Percentiles rank a stretch among this genome's conserved stretches.
phyloP scores from a whole-genome alignment of 2,888 invertebrate species.

The Pelosia muscerda region DNA sequence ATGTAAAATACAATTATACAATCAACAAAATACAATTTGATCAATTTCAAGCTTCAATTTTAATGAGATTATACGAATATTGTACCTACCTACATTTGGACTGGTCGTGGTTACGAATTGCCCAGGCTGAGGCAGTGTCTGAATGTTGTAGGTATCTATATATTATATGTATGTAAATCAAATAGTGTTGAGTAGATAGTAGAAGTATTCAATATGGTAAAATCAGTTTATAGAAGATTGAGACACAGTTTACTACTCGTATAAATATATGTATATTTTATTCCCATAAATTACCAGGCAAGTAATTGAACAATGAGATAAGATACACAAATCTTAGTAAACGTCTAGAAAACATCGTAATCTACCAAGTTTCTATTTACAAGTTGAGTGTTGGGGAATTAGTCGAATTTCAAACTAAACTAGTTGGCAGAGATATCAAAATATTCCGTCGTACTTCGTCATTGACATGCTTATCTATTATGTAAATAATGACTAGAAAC shows the following conservation, averaged over 20 bases:
- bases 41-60: too few relatives aligned
- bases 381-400: constrained; percentile 50
- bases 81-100: too few relatives aligned
- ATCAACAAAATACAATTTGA: too few relatives aligned
- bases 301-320: constrained; percentile 30
- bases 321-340: constrained; percentile 45
- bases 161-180: neutral
- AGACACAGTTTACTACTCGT: neutral
- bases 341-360: constrained; percentile 44
- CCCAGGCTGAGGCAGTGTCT: neutral
- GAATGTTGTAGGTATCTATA: neutral
- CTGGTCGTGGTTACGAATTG: neutral
- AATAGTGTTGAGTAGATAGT: too few relatives aligned
- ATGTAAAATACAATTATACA: too few relatives aligned
- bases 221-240: neutral
- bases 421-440: constrained; percentile 48
- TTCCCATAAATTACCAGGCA: constrained; percentile 33
- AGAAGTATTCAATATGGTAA: neutral
- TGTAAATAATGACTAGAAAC: constrained; percentile 53
- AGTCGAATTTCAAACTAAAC: constrained; percentile 49
- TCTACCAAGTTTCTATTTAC: constrained; percentile 53
- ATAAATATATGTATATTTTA: constrained; percentile 23
- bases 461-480: constrained; percentile 55
- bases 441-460: constrained; percentile 44
- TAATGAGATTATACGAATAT: too few relatives aligned